Base-by-base conservation (phyloP, 2,797 vertebrate genomes). In the Euthynnus affinis region DNA sequence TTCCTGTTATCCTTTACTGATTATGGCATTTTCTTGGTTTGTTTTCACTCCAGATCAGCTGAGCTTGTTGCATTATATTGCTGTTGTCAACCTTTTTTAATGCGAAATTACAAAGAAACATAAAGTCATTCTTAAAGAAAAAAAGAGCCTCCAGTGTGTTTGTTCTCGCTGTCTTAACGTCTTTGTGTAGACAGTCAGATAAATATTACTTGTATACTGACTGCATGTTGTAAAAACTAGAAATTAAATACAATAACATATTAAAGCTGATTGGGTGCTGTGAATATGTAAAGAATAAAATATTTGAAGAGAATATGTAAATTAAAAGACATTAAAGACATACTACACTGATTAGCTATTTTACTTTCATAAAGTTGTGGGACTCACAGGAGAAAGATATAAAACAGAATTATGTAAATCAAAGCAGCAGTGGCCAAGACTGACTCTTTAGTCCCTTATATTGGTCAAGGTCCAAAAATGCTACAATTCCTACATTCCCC, bases 91-190 rank as follows among this genome's bases (percentile, higher is more conserved):
- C 63, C 76, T 89, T 91, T 84, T 91, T 88, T 89, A 89, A 85
- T 86, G 80, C 84, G 84, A 71, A 82, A 63, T 80, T 58, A 84
- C 3, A 12, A 80, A 14, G 68, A 64, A 84, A 85, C 52, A 88
- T 92, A 89, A 92, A 92, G 51, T 76, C 34, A 75, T 91, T 92
- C 77, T 84, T 86, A 66, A 88, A 82, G 66, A 87, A 86, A 77
- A 72, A 73, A 53, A 71, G 69, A 49, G 13, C 4, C 13, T 74
- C 2, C 27, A 10, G 46, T 66, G 40, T 74, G 13, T 75, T 46
- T 70, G 1, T 71, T 34, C 66, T 17, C 63, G 14, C 27, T 67
- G 17, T 4, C 4, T 76, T 22, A 15, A 49, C 17, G 0, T 48
- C 2, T 49, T 18, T 49, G 46, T 49, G 27, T 29, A 29, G 3